Base-by-base conservation (phyloP, 2,888 invertebrate genomes). In the Dryococelus australis region DNA sequence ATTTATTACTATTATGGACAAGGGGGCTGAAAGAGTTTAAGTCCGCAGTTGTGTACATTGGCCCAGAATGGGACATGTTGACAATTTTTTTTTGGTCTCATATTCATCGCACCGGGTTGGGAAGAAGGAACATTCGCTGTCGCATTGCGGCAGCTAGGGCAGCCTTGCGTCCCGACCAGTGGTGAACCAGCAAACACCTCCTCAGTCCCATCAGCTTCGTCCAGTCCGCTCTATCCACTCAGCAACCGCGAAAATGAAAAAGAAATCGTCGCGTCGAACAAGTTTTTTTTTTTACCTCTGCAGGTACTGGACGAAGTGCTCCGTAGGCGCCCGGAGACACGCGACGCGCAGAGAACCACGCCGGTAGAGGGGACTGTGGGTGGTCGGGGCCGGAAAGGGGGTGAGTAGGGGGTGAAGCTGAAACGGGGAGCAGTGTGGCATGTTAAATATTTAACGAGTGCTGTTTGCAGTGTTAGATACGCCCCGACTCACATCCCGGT, bases 361-460 rank as follows among this genome's bases (percentile, higher is more conserved):
- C 10, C 24, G 24, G 35, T 8, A 65, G 65, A 20, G n/a, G 24
- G 65, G 8, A 24, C 24, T 0, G n/a, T n/a, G 65, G 65, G 6
- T 5, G 20, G 47, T 9, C 0, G 65, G 65, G 65, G 65, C 4
- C 2, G 65, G 24, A 65, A n/a, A 2, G 65, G 65, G 16, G 65
- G 65, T 12, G 65, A 24, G 8, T 1, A 8, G 65, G 65, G 24
- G 65, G 65, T 65, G 65, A 9, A 10, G n/a, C 65, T 65, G 65
- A 65, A 65, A 65, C 65, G 65, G 13, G 2, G n/a, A 65, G 35
- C 35, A 47, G 65, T 24, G 65, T 24, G 65, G 65, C n/a, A 24
- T 65, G 65, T 65, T 65, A 65, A 65, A 65, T 65, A 65, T 65
- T 65, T 65, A 65, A 65, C 65, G 24, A 65, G 65, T 65, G 65